These are phyloP conservation scores for Orchesellides sinensis DNA, from an alignment of 2,888 invertebrate genomes.

Conservation along the genomic window DNA sequence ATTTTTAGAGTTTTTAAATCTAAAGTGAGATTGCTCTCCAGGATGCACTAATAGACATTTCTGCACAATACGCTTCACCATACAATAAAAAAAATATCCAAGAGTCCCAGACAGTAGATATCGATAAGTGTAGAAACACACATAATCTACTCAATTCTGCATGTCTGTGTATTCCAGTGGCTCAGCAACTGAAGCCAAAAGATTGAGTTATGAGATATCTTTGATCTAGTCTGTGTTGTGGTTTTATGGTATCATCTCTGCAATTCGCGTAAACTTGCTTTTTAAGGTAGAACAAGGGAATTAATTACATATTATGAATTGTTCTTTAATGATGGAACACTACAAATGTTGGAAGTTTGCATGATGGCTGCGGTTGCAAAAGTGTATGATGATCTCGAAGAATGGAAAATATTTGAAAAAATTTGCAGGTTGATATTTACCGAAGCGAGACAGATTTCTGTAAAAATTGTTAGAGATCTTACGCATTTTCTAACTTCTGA, in stretches of 20 bases:
- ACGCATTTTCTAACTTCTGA: neutral
- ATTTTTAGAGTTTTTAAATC: neutral
- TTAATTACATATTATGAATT: slow-evolving; percentile 12
- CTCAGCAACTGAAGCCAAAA: neutral
- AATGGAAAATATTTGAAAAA: neutral
- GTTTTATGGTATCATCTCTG: neutral
- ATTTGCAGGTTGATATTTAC: neutral
- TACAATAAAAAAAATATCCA: too few species aligned
- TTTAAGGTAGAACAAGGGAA: slow-evolving; percentile 22
- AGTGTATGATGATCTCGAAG: neutral
- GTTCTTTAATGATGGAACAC: neutral
- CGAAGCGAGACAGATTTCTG: slow-evolving; percentile 8
- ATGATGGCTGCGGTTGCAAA: neutral
- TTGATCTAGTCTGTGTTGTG: neutral
- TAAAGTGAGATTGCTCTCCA: too few species aligned
- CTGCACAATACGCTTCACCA: too few species aligned
- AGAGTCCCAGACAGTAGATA: neutral
- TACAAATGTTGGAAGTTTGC: neutral
- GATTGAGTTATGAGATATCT: neutral
- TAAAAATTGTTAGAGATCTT: neutral
- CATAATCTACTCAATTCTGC: neutral
- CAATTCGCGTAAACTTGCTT: neutral
- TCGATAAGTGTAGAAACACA: neutral
- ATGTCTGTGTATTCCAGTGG: neutral
- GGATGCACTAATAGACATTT: too few species aligned